Base-by-base conservation (phyloP, 1,140 invertebrate species). In the Drosophila quadrilineata region DNA sequence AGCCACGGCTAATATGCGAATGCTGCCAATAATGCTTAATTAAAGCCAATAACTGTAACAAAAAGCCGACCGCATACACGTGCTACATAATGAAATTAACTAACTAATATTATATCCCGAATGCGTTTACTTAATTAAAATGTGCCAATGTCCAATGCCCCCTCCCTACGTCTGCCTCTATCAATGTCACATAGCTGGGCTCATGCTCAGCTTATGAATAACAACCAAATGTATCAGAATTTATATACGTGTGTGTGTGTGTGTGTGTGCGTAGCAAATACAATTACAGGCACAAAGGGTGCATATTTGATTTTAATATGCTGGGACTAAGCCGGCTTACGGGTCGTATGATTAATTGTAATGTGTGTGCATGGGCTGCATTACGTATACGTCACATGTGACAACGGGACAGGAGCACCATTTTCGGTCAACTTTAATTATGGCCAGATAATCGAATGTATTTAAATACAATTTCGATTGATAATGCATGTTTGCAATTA, bases 41-140 rank as follows among this genome's bases (percentile, higher is more conserved):
- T 84, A 84, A 77, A 74, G 79, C 77, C 77, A 84, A 85, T 77
- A 84, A 73, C 57, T 64, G 73, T 50, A 56, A 56, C 57, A 62
- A 50, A 75, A 75, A 29, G 45, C 29, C 46, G 43, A n/a, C n/a
- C n/a, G 40, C 48, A 59, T 56, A 56, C 17, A n/a, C 66, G 50
- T 50, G 52, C 85, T 71, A 57, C 59, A 65, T 85, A 84, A 84
- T 84, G 65, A 84, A 84, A 84, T 84, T 77, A 85, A 84, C 79
- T 84, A 77, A 85, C 62, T 65, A 85, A 84, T 85, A 71, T 74
- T 50, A 75, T 74, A 69, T 36, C 14, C n/a, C n/a, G n/a, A n/a
- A n/a, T 33, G 60, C 69, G 79, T 45, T 70, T 82, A 82, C 77
- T 85, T 77, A 84, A 84, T 84, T 84, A 85, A 84, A 77, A 85